phyloP scores from a whole-genome alignment of 1,140 invertebrate species.

The Formica exsecta region DNA sequence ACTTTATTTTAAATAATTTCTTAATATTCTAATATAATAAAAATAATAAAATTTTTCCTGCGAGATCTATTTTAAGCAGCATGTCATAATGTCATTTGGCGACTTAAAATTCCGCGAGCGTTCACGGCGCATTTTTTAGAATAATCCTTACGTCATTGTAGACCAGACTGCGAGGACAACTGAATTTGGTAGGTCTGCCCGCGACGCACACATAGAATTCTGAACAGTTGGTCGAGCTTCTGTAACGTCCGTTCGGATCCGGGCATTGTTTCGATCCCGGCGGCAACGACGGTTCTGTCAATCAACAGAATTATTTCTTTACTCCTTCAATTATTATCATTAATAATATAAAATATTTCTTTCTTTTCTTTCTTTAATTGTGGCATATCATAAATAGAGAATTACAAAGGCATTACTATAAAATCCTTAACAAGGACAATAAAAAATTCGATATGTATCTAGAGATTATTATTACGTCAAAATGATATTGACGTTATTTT shows the following conservation, averaged over 20 bases:
- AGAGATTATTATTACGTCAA: not conserved
- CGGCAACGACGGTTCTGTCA: constrained; percentile 83
- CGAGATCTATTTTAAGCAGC: not conserved
- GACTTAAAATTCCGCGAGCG: constrained; percentile 65
- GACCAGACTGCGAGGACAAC: constrained; percentile 88
- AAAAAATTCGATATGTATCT: not conserved
- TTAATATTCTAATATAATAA: not conserved
- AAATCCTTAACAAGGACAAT: not conserved
- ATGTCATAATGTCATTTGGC: not conserved
- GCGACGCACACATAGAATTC: constrained; percentile 89
- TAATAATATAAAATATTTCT: not conserved
- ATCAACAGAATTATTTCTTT: constrained; percentile 49
- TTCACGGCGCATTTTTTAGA: constrained; percentile 26
- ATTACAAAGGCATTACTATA: not conserved
- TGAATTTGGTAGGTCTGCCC: constrained; percentile 88
- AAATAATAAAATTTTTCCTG: not conserved
- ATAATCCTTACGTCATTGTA: constrained; percentile 88
- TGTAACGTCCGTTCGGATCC: constrained; percentile 87
- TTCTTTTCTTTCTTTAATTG: not conserved
- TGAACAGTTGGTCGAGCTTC: constrained; percentile 88
- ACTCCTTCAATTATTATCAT: not conserved
- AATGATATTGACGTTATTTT: not conserved
- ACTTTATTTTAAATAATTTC: not conserved
- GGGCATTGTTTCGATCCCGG: constrained; percentile 84
- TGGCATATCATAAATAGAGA: not conserved